Base-by-base conservation (phyloP, 2,113 vertebrate species). In the Oreochromis aureus region DNA sequence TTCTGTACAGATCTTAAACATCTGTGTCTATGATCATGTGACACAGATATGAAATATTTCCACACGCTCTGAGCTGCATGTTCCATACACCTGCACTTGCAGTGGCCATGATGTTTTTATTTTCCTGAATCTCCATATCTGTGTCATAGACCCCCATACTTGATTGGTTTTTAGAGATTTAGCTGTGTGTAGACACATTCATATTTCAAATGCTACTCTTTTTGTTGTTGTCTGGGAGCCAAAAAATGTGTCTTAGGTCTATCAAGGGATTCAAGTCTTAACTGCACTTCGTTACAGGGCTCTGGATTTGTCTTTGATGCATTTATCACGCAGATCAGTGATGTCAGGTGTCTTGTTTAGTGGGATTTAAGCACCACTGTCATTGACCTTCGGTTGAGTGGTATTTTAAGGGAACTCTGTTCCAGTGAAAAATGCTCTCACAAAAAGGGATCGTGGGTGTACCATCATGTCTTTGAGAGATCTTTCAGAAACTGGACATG, bases 341-440 rank as follows among this genome's bases (percentile, higher is more conserved):
- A 91, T 90, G 80, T 51, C 44, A 81, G 85, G 73, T 54, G 66
- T 85, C 84, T 89, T 76, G 13, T 86, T 85, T 84, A 59, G 79
- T 24, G 80, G 71, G 85, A 91, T 89, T 73, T 86, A 88, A 86
- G 88, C 87, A 89, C 82, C 61, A 80, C 86, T 90, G 93, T 88
- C 89, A 91, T 90, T 92, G 94, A 96, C 92, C 94, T 92, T 73
- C 82, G 73, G 81, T 90, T 85, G 54, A 39, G 88, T 80, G 84
- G 76, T 18, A 55, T 44, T 79, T 88, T 78, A 82, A 41, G 13
- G 90, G 89, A 90, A 92, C 39, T 69, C 54, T 58, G 24, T 88
- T 81, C 63, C 86, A 87, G 24, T 55, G 66, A 61, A 81, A 86
- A 90, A 80, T 81, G 82, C 78, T 80, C 84, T 44, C 71, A 85